Evolutionary conservation across 1,140 invertebrate species (phyloP), one percentile per base, ranked within the genome.

Genomic region (Panagrolaimus sp.): DNA sequence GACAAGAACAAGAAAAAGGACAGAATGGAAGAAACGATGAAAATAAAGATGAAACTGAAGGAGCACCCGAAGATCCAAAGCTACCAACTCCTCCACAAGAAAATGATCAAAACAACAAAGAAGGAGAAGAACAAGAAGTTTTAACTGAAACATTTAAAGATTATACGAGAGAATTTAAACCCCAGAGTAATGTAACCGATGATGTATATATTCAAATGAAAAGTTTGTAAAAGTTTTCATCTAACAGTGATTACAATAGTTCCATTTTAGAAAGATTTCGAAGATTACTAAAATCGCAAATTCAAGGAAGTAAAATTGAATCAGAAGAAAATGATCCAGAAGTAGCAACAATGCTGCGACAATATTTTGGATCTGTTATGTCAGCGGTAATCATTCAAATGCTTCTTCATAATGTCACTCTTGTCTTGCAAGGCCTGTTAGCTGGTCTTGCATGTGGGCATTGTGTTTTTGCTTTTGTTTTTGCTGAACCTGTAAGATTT

Each of bases 181-280:
- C 51, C 4, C 20, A 57, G 20, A 57, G 51, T 27, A 11, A 13
- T 14, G 11, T 27, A 3, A 20, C 51, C 20, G 51, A 57, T 20
- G 51, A 57, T 25, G 27, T 57, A 11, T 57, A 57, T 57, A 27
- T 57, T 20, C 51, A 57, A 57, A 57, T 57, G 51, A 57, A 57
- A 57, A 20, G 51, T 38, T 38, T 38, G 31, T 7, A 38, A 38
- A 38, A 38, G 31, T 38, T 38, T 38, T 4, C 2, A 38, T n/a
- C n/a, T n/a, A n/a, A n/a, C n/a, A n/a, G 2, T 38, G 31, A 38
- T 38, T 38, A 38, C 31, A 7, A 7, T 4, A 38, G 7, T 4
- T 38, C 7, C 2, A 2, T 38, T 38, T 38, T 38, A 38, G 51
- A 57, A 27, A 20, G 51, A 16, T 57, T 57, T 16, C 51, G 51